Evolutionary conservation across 2,797 vertebrate species (phyloP).

Genomic region (Decapterus maruadsi): DNA sequence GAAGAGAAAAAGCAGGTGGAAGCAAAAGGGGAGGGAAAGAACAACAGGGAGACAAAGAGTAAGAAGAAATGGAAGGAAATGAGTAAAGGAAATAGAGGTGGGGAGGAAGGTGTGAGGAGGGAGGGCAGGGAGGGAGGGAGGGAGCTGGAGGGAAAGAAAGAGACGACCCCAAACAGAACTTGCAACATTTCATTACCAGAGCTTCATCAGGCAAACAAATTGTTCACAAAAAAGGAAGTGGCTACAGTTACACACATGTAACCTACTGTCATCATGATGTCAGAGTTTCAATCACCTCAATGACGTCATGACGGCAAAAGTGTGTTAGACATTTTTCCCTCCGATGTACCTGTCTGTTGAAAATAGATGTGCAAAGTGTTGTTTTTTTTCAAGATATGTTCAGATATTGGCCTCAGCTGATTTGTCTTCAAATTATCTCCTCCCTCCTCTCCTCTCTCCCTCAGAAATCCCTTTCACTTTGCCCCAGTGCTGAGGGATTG

Average conservation of each 20-base stretch:
- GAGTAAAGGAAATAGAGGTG: not conserved
- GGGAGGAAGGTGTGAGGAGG: not conserved
- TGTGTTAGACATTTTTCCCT: no score
- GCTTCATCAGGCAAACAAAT: no score
- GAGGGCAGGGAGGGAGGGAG: not conserved
- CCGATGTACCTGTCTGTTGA: no score
- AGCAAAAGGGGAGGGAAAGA: not conserved
- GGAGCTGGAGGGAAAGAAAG: not conserved
- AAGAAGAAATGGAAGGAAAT: not conserved
- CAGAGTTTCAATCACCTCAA: no score
- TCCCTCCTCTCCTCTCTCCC: constrained; percentile 1
- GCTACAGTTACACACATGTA: no score
- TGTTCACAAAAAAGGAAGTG: no score
- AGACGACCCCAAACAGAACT: constrained; percentile 26
- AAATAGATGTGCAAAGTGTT: no score
- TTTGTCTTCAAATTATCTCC: constrained; percentile 47
- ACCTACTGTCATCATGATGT: no score
- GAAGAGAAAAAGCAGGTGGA: not conserved
- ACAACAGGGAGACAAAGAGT: not conserved
- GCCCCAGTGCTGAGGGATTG: constrained; percentile 40
- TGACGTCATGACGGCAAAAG: no score
- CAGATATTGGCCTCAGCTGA: constrained; percentile 54
- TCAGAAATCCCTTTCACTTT: constrained; percentile 63
- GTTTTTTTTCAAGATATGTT: no score
- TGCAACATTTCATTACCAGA: no score